Percentiles rank a stretch among this genome's conserved stretches.
Evolutionary conservation across 2,113 vertebrate species (phyloP).

Genomic region (Cynopterus brachyotis): DNA sequence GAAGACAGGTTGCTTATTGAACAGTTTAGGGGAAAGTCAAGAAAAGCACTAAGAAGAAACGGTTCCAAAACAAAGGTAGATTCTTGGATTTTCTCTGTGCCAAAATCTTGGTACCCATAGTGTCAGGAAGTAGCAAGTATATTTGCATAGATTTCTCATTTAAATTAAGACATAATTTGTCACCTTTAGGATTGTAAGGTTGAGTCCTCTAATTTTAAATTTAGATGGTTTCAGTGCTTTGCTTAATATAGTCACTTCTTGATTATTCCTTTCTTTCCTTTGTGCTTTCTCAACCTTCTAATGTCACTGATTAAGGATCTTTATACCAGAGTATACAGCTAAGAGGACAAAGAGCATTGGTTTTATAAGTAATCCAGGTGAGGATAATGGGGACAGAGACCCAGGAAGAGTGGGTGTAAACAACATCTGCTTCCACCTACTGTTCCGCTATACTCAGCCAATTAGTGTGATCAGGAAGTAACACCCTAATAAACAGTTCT

Average conservation of each 20-base stretch:
- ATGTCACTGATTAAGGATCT: background rate
- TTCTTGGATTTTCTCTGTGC: background rate
- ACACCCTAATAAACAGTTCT: conserved; percentile 55
- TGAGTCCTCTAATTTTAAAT: background rate
- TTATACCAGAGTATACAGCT: background rate
- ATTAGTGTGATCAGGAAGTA: conserved; percentile 62
- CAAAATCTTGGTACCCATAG: background rate
- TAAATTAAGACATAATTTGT: background rate
- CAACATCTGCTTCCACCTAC: conserved; percentile 51
- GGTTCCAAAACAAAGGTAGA: background rate
- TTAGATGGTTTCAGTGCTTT: background rate
- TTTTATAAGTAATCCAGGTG: conserved; percentile 24
- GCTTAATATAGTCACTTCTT: conserved; percentile 14
- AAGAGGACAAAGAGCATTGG: background rate
- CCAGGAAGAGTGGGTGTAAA: background rate
- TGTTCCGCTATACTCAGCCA: conserved; percentile 5
- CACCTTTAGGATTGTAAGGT: background rate
- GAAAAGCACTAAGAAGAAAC: background rate
- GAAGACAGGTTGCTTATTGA: background rate
- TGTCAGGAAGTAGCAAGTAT: background rate
- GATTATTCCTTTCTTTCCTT: background rate
- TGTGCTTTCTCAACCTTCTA: background rate
- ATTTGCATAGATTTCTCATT: conserved; percentile 27
- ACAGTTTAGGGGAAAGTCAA: background rate
- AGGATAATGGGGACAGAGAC: background rate